Evolutionary conservation across 2,113 vertebrate species (phyloP).

Genomic region (Chaetura pelagica): DNA sequence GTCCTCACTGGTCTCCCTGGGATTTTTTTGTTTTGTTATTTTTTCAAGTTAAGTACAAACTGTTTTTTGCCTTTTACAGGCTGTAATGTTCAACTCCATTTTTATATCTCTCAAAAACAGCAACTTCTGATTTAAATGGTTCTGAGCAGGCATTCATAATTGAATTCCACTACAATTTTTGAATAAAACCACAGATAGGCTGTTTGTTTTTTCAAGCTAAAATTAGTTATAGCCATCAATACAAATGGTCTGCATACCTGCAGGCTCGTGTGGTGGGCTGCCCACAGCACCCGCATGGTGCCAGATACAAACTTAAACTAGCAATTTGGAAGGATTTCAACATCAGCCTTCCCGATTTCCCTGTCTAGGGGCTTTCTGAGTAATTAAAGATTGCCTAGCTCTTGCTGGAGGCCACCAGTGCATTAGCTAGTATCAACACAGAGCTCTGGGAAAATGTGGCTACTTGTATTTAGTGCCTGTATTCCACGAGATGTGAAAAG

Average conservation of each 20-base stretch:
- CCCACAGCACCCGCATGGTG: conserved; percentile 36
- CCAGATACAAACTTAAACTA: conserved; percentile 53
- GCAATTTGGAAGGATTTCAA: conserved; percentile 67
- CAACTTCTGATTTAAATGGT: conserved; percentile 53
- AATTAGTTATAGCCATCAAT: conserved; percentile 53
- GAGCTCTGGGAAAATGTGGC: neutral
- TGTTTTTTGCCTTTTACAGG: neutral
- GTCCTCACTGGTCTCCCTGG: neutral
- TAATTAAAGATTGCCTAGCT: conserved; percentile 3
- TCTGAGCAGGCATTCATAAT: conserved; percentile 53
- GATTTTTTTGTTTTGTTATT: conserved; percentile 19
- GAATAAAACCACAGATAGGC: conserved; percentile 59
- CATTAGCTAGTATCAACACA: neutral
- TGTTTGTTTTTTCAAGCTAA: conserved; percentile 74
- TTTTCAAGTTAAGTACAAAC: conserved; percentile 17
- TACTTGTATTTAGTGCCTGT: neutral
- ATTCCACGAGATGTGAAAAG: neutral
- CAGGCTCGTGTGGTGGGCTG: conserved; percentile 2
- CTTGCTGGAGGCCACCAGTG: neutral
- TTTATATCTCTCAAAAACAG: conserved; percentile 21
- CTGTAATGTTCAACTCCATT: conserved; percentile 11
- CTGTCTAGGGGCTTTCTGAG: conserved; percentile 4
- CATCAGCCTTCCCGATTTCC: conserved; percentile 8
- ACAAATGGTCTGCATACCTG: conserved; percentile 36
- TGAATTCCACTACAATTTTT: conserved; percentile 67